These are phyloP conservation scores for Melipona quadrifasciata DNA, from an alignment of 1,140 invertebrate species.

Conservation along the genomic window DNA sequence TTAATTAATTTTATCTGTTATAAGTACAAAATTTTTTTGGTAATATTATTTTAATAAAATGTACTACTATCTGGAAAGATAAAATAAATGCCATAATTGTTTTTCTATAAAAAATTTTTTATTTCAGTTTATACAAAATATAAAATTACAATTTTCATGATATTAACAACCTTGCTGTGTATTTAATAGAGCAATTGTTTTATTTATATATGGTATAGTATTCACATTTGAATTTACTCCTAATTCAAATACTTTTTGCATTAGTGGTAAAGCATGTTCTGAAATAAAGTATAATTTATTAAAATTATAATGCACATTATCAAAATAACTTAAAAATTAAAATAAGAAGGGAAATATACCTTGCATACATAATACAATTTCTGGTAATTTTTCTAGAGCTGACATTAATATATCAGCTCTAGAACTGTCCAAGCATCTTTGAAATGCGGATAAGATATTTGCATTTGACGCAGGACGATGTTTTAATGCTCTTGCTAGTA, in stretches of 20 bases:
- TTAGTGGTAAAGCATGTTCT: conserved; percentile 90
- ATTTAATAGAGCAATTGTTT: conserved; percentile 91
- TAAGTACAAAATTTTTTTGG: neutral
- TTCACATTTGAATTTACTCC: conserved; percentile 91
- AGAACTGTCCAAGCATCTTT: conserved; percentile 90
- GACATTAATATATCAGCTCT: conserved; percentile 90
- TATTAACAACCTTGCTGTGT: conserved; percentile 89
- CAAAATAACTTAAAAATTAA: neutral
- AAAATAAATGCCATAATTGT: conserved; percentile 14
- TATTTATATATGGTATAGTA: conserved; percentile 89
- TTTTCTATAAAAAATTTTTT: conserved; percentile 48
- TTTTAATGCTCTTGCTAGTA: conserved; percentile 86
- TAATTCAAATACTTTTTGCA: conserved; percentile 91
- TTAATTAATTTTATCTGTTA: neutral
- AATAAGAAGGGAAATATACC: conserved; percentile 76
- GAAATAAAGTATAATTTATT: conserved; percentile 74
- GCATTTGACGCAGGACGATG: conserved; percentile 84
- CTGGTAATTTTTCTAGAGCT: conserved; percentile 91
- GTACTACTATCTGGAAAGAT: conserved; percentile 3
- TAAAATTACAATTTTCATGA: conserved; percentile 48
- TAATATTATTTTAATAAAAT: neutral
- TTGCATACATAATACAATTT: conserved; percentile 91
- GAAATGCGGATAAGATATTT: conserved; percentile 87
- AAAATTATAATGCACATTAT: neutral
- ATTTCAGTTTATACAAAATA: conserved; percentile 56